phyloP scores from a whole-genome alignment of 2,888 invertebrate species.

The Euclidia mi region DNA sequence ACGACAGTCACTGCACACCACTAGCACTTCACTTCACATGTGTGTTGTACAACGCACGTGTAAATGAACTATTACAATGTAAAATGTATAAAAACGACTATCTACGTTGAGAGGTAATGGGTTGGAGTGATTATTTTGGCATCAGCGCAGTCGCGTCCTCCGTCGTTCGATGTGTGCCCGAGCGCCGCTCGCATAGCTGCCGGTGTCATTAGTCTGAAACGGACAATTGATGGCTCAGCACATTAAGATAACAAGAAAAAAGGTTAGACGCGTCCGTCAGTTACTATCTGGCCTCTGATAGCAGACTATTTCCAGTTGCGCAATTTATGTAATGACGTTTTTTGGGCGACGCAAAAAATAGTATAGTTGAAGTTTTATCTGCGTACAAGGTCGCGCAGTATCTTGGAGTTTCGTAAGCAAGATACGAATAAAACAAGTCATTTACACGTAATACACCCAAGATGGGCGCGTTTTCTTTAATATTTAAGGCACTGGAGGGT shows the following conservation, averaged over 20 bases:
- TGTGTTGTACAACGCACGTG: conserved; percentile 69
- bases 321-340: conserved; percentile 11
- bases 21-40: conserved; percentile 74
- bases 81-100: conserved; percentile 52
- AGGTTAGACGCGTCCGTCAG: conserved; percentile 11
- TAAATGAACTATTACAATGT: conserved; percentile 58
- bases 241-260: conserved; percentile 60
- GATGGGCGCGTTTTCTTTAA: not conserved
- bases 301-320: conserved; percentile 18
- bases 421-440: not conserved
- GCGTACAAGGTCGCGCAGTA: conserved; percentile 14
- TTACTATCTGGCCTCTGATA: conserved; percentile 18
- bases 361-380: conserved; percentile 14
- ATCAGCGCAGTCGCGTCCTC: conserved; percentile 56
- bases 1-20: conserved; percentile 42
- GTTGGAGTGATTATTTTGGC: conserved; percentile 65
- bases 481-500: not conserved
- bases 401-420: conserved; percentile 6
- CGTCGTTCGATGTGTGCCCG: conserved; percentile 53
- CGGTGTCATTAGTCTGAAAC: conserved; percentile 73
- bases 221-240: conserved; percentile 55
- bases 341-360: conserved; percentile 10
- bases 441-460: not conserved
- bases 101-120: conserved; percentile 62
- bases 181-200: conserved; percentile 67